phyloP scores from a whole-genome alignment of 1,140 invertebrate genomes.

The Potamilus streckersoni region DNA sequence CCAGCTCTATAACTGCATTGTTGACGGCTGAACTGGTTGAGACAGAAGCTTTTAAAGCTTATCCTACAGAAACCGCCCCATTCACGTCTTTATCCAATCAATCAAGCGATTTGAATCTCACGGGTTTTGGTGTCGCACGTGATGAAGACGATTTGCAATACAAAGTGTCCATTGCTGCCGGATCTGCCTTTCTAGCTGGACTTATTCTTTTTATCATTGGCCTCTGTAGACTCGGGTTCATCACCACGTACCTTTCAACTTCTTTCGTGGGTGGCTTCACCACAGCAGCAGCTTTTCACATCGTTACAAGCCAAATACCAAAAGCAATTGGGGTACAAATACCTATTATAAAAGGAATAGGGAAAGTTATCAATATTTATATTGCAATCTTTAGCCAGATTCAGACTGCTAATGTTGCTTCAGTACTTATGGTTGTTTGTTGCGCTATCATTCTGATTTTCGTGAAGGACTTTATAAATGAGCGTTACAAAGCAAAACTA shows the following conservation, averaged over 20 bases:
- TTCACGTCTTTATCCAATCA: no score
- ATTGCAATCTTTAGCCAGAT: constrained; percentile 57
- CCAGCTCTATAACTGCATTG: constrained; percentile 51
- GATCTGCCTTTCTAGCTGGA: constrained; percentile 34
- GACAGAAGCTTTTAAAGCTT: constrained; percentile 3
- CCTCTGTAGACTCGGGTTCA: constrained; percentile 81
- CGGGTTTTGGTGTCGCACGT: constrained; percentile 17
- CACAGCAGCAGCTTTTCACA: constrained; percentile 88
- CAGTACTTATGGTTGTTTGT: constrained; percentile 76
- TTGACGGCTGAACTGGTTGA: constrained; percentile 44
- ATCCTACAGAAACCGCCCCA: no score
- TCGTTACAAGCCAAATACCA: constrained; percentile 87
- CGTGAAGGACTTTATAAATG: constrained; percentile 86
- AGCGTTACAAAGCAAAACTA: constrained; percentile 76
- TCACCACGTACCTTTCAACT: constrained; percentile 86
- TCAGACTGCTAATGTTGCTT: constrained; percentile 54
- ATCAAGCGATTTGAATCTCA: no score
- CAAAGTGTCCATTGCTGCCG: constrained; percentile 10
- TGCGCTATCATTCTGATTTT: constrained; percentile 78
- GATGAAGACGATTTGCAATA: constrained; percentile 41
- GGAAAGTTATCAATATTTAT: constrained; percentile 52
- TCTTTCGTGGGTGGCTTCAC: constrained; percentile 91
- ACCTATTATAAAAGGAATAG: constrained; percentile 25
- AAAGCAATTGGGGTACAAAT: constrained; percentile 78
- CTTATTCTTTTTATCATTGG: constrained; percentile 76